Evolutionary conservation across 2,797 vertebrate species (phyloP), one percentile per base, ranked within the genome.

Genomic region (Eospalax fontanierii): DNA sequence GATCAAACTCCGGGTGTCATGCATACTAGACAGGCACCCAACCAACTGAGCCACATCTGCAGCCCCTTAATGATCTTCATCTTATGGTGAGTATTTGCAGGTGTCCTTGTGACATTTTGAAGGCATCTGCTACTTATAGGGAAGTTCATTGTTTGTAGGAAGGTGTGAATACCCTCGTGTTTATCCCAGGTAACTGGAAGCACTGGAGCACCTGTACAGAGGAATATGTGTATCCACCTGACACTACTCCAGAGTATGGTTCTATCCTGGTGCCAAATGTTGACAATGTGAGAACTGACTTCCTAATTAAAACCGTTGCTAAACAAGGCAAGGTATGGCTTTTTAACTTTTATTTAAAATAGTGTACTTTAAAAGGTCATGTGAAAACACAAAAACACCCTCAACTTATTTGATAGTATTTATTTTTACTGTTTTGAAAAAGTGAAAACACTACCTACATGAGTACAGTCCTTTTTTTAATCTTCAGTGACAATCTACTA

Each of bases 181-280:
- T 94, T 21, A 35, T 33, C 2, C 35, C 96, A 99, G 99, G 99
- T 90, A 98, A 98, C 50, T 99, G 99, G 99, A 98, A 98, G 84
- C 99, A 99, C 95, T 99, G 99, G 99, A 98, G 97, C 96, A 99
- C 98, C 1, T 91, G 96, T 8, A 98, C 99, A 93, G 98, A 99
- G 94, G 99, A 99, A 66, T 99, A 99, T 11, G 33, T 99, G 38
- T 99, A 99, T 97, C 99, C 99, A 0, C 95, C 94, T 2, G 98
- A 98, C 68, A 96, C 92, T 97, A 99, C 91, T 93, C 98, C 99
- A 61, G 99, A 99, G 26, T 99, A 99, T 83, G 96, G 98, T 96
- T 99, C 99, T 79, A 99, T 99, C 96, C 97, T 99, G 95, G 99
- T 99, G 40, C 99, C 99, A 87, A 99, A 99, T 93, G 99, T 99